Evolutionary conservation across 2,888 invertebrate genomes (phyloP), one percentile per base, ranked within the genome.

Genomic region (Tromatobia lineatoria): DNA sequence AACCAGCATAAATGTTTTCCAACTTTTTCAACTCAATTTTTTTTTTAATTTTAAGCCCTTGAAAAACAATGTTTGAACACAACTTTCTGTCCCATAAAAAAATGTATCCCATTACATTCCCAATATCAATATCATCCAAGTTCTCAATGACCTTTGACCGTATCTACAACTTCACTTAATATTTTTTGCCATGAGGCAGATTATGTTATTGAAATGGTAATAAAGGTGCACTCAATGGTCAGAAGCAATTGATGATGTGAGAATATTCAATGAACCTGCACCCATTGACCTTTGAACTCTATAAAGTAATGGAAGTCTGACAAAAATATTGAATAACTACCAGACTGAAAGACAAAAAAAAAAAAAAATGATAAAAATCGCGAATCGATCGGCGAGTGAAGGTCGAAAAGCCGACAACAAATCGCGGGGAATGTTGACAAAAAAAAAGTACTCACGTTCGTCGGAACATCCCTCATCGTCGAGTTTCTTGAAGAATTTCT

Each of bases 401-500:
- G 42, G 64, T 64, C 64, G 38, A 2, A 20, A 20, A 18, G 64
- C 18, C 64, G 61, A 34, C 34, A 7, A 23, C n/a, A 15, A 61
- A 15, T 61, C 18, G 18, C 29, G 11, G 1, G 8, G 13, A 45
- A 42, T 66, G 1, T 59, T 34, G 15, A 52, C 3, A 25, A 74
- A 52, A 54, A 57, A 10, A 15, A 74, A 15, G 47, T 67, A 85
- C 87, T 85, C 81, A 93, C 92, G 89, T 2, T 90, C 86, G 77
- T 91, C 91, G 7, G 92, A 87, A 71, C 91, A 87, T 47, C 90
- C 90, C 54, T 92, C 92, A 15, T 93, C 91, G 6, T 90, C 89
- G 10, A 93, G 80, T 85, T 91, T 92, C 79, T 90, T 91, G 71
- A 92, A 89, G 83, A 94, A 94, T 80, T 88, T 91, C 4, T 92